Evolutionary conservation across 2,797 vertebrate species (phyloP).

Genomic region (Calcarius lapponicus): DNA sequence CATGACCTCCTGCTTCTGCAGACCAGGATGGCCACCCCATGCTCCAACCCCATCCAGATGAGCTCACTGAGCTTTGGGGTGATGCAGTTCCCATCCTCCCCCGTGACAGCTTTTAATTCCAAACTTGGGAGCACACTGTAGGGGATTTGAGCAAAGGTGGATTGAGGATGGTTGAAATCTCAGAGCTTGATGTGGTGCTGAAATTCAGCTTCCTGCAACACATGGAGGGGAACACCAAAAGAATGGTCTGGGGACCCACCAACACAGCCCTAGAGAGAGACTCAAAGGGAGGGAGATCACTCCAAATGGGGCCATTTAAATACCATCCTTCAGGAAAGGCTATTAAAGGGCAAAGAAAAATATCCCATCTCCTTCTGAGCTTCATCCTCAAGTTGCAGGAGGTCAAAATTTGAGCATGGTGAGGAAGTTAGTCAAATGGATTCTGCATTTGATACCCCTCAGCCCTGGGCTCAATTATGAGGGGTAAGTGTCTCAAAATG

Average conservation of each 20-base stretch:
- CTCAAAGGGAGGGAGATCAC: not conserved
- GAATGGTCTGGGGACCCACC: not conserved
- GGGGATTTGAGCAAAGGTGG: not conserved
- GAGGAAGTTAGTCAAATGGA: not conserved
- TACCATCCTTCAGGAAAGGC: not conserved
- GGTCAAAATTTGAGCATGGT: fast-evolving
- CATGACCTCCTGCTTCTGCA: not conserved
- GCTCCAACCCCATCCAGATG: not conserved
- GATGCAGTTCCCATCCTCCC: not conserved
- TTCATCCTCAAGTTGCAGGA: not conserved
- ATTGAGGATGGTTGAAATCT: not conserved
- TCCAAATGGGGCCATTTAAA: not conserved
- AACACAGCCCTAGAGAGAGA: not conserved
- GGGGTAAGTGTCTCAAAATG: not conserved
- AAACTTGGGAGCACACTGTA: not conserved
- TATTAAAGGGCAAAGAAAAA: not conserved
- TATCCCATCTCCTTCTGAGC: not conserved
- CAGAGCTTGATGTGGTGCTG: fast-evolving
- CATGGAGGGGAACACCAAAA: not conserved
- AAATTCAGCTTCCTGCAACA: not conserved
- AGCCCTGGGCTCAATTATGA: not conserved
- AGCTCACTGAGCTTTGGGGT: not conserved
- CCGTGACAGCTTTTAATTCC: not conserved
- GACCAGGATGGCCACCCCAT: not conserved
- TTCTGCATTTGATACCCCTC: not conserved